Evolutionary conservation across 1,140 invertebrate genomes (phyloP).

Genomic region (Planococcus citri): DNA sequence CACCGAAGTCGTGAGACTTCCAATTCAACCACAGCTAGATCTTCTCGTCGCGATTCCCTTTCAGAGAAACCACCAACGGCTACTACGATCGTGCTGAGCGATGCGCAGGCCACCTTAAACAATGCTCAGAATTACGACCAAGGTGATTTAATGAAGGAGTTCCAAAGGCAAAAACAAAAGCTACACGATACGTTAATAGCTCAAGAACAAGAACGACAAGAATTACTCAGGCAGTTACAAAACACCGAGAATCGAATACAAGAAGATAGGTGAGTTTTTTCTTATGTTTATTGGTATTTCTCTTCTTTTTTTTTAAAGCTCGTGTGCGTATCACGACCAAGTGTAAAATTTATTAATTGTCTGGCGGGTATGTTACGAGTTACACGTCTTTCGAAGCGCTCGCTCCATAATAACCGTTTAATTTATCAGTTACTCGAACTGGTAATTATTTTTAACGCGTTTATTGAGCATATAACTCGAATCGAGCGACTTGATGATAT

Average conservation of each 20-base stretch:
- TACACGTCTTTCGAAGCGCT: too few species aligned
- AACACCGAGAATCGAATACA: conserved; percentile 38
- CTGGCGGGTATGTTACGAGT: too few species aligned
- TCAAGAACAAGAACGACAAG: conserved; percentile 42
- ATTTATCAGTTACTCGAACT: background rate
- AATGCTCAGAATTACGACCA: conserved; percentile 27
- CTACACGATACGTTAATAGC: conserved; percentile 49
- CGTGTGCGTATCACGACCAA: too few species aligned
- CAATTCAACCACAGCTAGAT: conserved; percentile 40
- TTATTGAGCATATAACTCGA: too few species aligned
- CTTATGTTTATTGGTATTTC: too few species aligned
- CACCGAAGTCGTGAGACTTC: conserved; percentile 24
- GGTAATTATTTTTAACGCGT: background rate
- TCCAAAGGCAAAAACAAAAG: conserved; percentile 54
- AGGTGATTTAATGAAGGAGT: conserved; percentile 56
- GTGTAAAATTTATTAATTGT: too few species aligned
- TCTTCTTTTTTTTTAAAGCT: too few species aligned
- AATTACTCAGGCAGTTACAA: conserved; percentile 40
- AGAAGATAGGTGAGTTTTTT: conserved; percentile 36
- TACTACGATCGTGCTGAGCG: conserved; percentile 26
- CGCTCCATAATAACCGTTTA: too few species aligned
- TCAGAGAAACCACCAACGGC: conserved; percentile 35
- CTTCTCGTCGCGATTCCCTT: conserved; percentile 43
- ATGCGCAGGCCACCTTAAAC: conserved; percentile 20
- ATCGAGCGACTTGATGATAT: too few species aligned